phyloP scores from a whole-genome alignment of 2,113 vertebrate genomes.

The Thalassoma bifasciatum region DNA sequence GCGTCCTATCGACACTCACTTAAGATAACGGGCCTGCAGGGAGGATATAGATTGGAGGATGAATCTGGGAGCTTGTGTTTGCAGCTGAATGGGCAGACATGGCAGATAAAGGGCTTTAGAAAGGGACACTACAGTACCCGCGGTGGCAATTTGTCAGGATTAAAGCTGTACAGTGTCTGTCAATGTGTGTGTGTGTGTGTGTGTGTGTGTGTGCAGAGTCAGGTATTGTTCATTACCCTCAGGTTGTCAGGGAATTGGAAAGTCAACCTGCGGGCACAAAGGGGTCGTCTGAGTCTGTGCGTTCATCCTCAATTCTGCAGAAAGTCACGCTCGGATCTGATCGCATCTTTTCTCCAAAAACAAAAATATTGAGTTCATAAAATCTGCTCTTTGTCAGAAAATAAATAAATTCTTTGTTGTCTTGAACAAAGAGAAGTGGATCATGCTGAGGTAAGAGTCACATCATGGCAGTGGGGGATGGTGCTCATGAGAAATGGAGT shows the following conservation, averaged over 20 bases:
- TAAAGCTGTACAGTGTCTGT: constrained; percentile 31
- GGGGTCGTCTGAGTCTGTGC: constrained; percentile 8
- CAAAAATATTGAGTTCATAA: not conserved
- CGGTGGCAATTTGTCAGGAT: constrained; percentile 60
- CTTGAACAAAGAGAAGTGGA: no score
- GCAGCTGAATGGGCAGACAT: constrained; percentile 4
- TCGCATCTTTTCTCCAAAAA: not conserved
- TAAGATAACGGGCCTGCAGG: constrained; percentile 57
- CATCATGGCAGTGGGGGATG: no score
- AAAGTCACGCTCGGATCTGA: not conserved
- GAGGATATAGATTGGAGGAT: constrained; percentile 38
- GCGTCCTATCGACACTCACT: constrained; percentile 50
- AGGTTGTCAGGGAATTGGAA: not conserved
- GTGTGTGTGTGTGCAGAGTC: constrained; percentile 14
- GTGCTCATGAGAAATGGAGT: no score
- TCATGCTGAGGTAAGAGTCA: no score
- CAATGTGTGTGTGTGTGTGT: not conserved
- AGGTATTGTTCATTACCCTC: constrained; percentile 37
- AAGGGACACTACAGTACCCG: constrained; percentile 14
- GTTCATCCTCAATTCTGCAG: constrained; percentile 5
- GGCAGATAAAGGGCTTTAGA: constrained; percentile 57
- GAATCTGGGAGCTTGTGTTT: constrained; percentile 16
- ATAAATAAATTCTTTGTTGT: no score
- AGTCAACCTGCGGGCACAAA: not conserved
- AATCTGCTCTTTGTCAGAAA: no score